These are phyloP conservation scores for Hypotaenidia okinawae DNA, from an alignment of 2,797 vertebrate species.

Conservation along the genomic window DNA sequence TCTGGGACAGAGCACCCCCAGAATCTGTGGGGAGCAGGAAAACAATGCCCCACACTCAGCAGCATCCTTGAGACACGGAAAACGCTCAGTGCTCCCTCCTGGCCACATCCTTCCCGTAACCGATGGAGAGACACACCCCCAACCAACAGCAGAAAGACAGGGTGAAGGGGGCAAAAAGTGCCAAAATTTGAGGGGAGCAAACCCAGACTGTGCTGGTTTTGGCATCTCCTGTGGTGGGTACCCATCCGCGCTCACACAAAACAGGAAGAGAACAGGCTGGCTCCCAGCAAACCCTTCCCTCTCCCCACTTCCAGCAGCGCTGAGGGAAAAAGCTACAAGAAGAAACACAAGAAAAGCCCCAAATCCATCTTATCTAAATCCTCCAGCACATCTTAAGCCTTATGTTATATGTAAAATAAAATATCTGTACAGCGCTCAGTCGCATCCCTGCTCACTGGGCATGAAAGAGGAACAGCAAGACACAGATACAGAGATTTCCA, in stretches of 20 bases:
- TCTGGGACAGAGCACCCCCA: neutral
- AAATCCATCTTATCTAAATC: neutral
- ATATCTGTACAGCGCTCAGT: neutral
- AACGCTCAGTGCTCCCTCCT: fast-evolving
- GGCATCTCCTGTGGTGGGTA: fast-evolving
- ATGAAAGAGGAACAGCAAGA: neutral
- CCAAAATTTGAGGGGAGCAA: neutral
- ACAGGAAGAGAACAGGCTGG: fast-evolving
- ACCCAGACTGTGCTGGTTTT: fast-evolving
- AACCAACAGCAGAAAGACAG: neutral
- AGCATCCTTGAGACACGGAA: neutral
- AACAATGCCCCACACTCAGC: fast-evolving
- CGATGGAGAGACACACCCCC: fast-evolving
- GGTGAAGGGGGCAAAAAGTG: too few species aligned
- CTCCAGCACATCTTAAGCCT: fast-evolving
- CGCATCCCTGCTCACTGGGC: neutral
- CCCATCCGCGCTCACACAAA: fast-evolving
- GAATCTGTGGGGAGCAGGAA: neutral
- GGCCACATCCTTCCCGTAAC: neutral
- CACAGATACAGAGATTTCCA: neutral
- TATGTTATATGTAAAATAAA: neutral
- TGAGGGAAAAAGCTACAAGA: fast-evolving
- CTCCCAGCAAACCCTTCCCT: neutral
- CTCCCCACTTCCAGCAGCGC: neutral
- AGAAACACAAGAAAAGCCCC: neutral